Conservation (phyloP, 2,113 vertebrate genomes). For the Mobula hypostoma region DNA sequence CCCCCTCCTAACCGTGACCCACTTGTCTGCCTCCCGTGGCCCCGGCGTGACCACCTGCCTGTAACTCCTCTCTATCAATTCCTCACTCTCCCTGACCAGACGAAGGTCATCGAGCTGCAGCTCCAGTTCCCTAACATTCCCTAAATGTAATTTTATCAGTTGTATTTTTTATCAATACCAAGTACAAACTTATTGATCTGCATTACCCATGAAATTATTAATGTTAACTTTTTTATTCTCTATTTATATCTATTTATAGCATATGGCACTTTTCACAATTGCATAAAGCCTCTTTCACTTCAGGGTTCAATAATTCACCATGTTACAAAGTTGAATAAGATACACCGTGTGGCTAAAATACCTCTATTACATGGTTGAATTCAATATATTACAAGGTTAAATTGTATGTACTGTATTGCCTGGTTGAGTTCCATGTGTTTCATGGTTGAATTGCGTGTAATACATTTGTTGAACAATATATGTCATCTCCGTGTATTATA, state of each 20-base stretch:
- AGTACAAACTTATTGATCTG: not conserved
- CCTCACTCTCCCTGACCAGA: too few relatives aligned
- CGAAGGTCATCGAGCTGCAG: too few relatives aligned
- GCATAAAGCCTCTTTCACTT: not conserved
- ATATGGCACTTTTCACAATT: too few relatives aligned
- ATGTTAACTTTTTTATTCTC: too few relatives aligned
- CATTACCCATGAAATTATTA: too few relatives aligned
- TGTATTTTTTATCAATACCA: not conserved
- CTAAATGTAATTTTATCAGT: not conserved
- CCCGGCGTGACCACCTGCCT: too few relatives aligned
- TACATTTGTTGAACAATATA: not conserved
- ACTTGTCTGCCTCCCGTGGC: too few relatives aligned
- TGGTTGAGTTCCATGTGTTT: not conserved
- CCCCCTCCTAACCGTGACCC: too few relatives aligned
- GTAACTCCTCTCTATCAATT: too few relatives aligned
- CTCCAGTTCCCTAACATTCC: too few relatives aligned
- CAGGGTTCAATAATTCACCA: not conserved
- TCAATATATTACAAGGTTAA: not conserved
- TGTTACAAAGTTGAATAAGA: too few relatives aligned
- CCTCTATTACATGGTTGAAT: not conserved
- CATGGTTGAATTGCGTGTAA: not conserved
- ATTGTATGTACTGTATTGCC: not conserved
- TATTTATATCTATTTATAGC: too few relatives aligned
- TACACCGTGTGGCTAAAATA: not conserved
- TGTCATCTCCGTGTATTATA: not conserved